A percentile compares a stretch with the other conserved stretches of the same genome.
Evolutionary conservation across 1,140 invertebrate genomes (phyloP).

Genomic region (Calycopis cecrops): DNA sequence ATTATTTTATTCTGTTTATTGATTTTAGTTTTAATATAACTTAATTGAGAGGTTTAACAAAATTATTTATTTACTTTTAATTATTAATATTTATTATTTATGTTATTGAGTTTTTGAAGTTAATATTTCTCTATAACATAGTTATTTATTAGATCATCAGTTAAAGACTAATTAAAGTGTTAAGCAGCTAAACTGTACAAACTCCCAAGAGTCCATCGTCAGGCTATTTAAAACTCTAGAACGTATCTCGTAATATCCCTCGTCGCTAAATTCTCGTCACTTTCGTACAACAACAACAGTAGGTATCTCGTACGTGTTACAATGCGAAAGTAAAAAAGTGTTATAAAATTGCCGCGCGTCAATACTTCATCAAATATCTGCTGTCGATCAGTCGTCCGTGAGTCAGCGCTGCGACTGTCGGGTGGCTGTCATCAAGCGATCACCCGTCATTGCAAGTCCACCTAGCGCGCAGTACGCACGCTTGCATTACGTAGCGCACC

Average conservation of each 20-base stretch:
- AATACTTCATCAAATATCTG: conserved; percentile 15
- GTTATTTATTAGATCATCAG: no score
- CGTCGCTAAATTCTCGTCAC: background rate
- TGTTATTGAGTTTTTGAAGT: no score
- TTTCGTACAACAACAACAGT: conserved; percentile 1
- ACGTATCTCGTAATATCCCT: background rate
- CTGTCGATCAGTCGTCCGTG: conserved; percentile 25
- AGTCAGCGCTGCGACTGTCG: conserved; percentile 57
- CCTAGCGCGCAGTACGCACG: conserved; percentile 70
- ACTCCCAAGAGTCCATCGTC: background rate
- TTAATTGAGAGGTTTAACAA: no score
- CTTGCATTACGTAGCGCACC: conserved; percentile 72
- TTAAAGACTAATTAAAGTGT: no score
- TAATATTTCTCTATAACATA: no score
- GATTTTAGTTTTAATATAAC: no score
- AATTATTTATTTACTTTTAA: no score
- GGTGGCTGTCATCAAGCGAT: conserved; percentile 62
- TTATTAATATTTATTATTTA: no score
- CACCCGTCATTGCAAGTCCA: conserved; percentile 67
- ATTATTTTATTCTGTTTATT: no score
- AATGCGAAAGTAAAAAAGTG: conserved; percentile 13
- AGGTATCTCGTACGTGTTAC: conserved; percentile 4
- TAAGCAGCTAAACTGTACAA: no score
- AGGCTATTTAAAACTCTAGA: background rate
- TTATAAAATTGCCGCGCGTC: conserved; percentile 15